A percentile compares a stretch with the other conserved stretches of the same genome.
Conservation (phyloP, 2,113 vertebrate genomes). For the Burhinus bistriatus region DNA sequence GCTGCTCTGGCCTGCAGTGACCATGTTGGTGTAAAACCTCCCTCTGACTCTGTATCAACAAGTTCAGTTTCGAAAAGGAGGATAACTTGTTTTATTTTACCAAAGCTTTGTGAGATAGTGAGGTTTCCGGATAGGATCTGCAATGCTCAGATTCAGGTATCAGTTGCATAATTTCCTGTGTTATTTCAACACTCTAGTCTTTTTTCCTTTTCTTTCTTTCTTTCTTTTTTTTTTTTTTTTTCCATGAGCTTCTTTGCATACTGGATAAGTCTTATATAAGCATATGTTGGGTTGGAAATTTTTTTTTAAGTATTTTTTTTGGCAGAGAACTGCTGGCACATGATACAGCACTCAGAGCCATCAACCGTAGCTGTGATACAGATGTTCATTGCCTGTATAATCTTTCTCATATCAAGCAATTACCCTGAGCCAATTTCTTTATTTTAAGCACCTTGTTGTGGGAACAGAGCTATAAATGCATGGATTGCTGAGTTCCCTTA, state of each 20-base stretch:
- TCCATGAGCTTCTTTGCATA: slow-evolving; percentile 10
- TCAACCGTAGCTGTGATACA: slow-evolving; percentile 64
- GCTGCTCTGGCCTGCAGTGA: background rate
- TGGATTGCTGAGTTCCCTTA: background rate
- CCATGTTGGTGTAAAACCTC: background rate
- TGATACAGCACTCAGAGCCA: slow-evolving; percentile 46
- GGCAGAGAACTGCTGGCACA: slow-evolving; percentile 55
- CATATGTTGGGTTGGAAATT: slow-evolving; percentile 18
- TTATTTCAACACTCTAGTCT: slow-evolving; percentile 49
- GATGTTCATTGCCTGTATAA: slow-evolving; percentile 64
- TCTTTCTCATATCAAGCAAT: slow-evolving; percentile 64
- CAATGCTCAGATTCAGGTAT: slow-evolving; percentile 46
- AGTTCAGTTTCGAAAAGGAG: slow-evolving; percentile 7
- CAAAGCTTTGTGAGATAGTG: background rate
- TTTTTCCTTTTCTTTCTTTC: background rate
- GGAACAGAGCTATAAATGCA: slow-evolving; percentile 38
- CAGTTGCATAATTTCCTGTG: slow-evolving; percentile 60
- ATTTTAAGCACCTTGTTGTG: slow-evolving; percentile 68
- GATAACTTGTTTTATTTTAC: background rate
- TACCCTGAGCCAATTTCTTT: slow-evolving; percentile 52
- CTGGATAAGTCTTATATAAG: slow-evolving; percentile 42
- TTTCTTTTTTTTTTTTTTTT: background rate
- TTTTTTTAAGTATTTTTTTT: slow-evolving; percentile 44
- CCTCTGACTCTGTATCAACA: background rate
- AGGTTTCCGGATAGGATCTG: slow-evolving; percentile 25